Conservation (phyloP, 2,888 invertebrate species). For the Tridacna crocea region DNA sequence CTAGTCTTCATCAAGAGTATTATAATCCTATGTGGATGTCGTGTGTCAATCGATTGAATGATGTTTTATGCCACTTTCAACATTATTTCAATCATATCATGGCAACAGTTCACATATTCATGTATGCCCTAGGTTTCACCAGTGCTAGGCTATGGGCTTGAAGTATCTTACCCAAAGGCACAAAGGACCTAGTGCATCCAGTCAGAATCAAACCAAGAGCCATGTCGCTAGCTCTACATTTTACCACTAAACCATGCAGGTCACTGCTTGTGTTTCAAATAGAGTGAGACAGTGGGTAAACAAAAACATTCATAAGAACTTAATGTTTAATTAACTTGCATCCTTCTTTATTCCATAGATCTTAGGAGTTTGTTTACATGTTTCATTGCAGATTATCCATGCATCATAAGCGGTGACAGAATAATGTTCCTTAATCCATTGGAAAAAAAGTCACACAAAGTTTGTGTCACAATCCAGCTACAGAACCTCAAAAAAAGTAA, state of each 20-base stretch:
- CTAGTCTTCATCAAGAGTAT: background rate
- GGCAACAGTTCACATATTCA: too few species aligned
- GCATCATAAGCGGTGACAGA: conserved; percentile 49
- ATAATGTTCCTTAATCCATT: conserved; percentile 59
- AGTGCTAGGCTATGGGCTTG: too few species aligned
- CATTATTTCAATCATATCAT: too few species aligned
- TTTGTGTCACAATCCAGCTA: conserved; percentile 40
- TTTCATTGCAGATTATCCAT: conserved; percentile 48
- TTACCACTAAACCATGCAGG: too few species aligned
- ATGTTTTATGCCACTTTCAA: too few species aligned
- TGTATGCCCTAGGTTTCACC: too few species aligned
- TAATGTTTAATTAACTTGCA: background rate
- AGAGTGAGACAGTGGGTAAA: background rate
- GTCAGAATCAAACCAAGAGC: too few species aligned
- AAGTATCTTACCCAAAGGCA: too few species aligned
- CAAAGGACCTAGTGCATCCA: too few species aligned
- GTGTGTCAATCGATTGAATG: too few species aligned
- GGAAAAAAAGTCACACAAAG: conserved; percentile 30
- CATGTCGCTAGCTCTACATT: too few species aligned
- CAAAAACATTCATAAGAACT: background rate
- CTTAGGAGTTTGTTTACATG: background rate
- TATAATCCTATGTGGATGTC: background rate
- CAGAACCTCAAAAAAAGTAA: conserved; percentile 25
- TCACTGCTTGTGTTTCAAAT: background rate
- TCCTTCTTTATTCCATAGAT: background rate